Evolutionary conservation across 2,797 vertebrate species (phyloP), one percentile per base, ranked within the genome.

Genomic region (Carduelis carduelis): DNA sequence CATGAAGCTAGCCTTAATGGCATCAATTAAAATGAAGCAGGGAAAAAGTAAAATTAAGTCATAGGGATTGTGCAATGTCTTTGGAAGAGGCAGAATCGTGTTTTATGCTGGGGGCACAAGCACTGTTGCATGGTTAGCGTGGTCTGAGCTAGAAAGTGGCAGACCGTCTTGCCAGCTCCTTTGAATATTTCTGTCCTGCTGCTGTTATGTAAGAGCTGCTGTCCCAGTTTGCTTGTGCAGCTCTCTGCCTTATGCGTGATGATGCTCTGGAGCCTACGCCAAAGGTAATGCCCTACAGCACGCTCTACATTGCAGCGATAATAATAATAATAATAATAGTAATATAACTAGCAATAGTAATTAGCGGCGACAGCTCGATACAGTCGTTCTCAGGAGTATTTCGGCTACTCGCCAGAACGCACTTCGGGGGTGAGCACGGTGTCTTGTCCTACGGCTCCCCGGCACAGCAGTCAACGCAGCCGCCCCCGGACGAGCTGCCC

Each of bases 191-290:
- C 83, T 75, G 80, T 79, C 77, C 94, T 72, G 83, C 70, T 47
- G 74, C 70, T 59, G 66, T 96, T 96, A 96, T 13, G 63, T 92
- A 95, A 96, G 91, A 10, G 75, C 92, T 27, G 14, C 59, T 89
- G 96, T 19, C 93, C 94, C 93, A 91, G 59, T 95, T 95, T 87
- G 94, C 93, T 55, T 22, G 83, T 68, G 94, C 90, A 63, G 92
- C 90, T 91, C 71, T 63, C 72, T 20, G 79, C 87, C 64, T 80
- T 12, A 20, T 1, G 63, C 70, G 14, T 47, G 47, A 20, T 14
- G 87, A 83, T 87, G 94, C 90, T 79, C 80, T 12, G 81, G 64
- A 93, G 74, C 44, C 86, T 41, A 49, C 90, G 23, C 52, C 86
- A 19, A 76, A 84, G 94, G 90, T 87, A 95, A 90, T 90, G 92